Percentiles rank a stretch among this genome's conserved stretches.
Evolutionary conservation across 2,797 vertebrate species (phyloP).

Genomic region (Crenichthys baileyi): DNA sequence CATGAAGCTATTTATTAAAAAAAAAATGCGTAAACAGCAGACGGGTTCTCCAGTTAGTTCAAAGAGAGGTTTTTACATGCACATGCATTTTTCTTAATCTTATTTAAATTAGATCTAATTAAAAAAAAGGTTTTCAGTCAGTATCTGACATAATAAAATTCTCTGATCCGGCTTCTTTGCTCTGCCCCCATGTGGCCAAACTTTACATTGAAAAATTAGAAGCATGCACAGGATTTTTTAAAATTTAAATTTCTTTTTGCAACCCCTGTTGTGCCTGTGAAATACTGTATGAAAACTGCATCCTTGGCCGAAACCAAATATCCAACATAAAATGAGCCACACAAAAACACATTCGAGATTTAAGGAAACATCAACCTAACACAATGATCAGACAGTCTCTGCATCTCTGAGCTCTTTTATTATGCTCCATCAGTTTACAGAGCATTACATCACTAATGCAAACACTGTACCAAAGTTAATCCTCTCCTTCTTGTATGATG

Average conservation of each 20-base stretch:
- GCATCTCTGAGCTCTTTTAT: slow-evolving; percentile 22
- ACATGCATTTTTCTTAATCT: neutral
- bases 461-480: slow-evolving; percentile 65
- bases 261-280: neutral
- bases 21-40: neutral
- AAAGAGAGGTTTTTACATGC: too few species aligned
- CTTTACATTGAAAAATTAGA: neutral
- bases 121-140: neutral
- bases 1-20: neutral
- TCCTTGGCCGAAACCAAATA: neutral
- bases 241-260: neutral
- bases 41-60: neutral
- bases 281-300: neutral
- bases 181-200: neutral
- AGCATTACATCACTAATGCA: slow-evolving; percentile 73
- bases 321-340: neutral
- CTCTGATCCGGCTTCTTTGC: neutral
- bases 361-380: neutral
- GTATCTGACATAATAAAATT: neutral
- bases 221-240: neutral
- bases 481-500: slow-evolving; percentile 60
- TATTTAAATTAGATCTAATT: neutral
- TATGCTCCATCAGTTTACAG: slow-evolving; percentile 60
- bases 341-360: neutral
- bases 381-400: neutral